Evolutionary conservation across 2,113 vertebrate genomes (phyloP).

Genomic region (Hemicordylus capensis): DNA sequence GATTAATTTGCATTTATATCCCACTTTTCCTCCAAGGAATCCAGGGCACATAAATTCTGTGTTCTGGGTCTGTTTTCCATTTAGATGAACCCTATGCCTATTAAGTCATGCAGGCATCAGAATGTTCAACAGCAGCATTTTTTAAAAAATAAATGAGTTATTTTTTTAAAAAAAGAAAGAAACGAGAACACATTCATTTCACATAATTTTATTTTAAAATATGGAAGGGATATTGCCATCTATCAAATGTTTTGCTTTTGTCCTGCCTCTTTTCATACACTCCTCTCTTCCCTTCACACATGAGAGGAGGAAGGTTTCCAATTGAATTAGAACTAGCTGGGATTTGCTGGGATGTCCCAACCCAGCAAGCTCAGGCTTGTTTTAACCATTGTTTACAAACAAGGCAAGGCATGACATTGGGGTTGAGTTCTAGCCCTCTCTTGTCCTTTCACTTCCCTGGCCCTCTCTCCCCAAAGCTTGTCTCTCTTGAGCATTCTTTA

Average conservation of each 20-base stretch:
- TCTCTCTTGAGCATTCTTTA: background rate
- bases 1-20: background rate
- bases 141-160: background rate
- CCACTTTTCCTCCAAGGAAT: too few species aligned
- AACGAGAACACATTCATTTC: too few species aligned
- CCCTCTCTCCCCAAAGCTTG: background rate
- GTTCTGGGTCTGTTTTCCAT: background rate
- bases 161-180: background rate
- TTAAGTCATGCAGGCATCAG: background rate
- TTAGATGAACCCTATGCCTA: background rate
- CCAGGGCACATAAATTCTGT: background rate
- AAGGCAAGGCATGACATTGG: too few species aligned
- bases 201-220: background rate
- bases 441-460: background rate
- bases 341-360: too few species aligned
- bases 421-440: too few species aligned
- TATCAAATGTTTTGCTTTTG: background rate
- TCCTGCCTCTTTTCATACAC: background rate
- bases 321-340: too few species aligned
- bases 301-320: too few species aligned
- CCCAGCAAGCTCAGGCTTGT: too few species aligned
- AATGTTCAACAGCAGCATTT: background rate
- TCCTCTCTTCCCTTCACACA: too few species aligned
- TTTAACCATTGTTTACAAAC: too few species aligned
- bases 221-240: background rate